These are phyloP conservation scores for Brotula barbata DNA, from an alignment of 2,797 vertebrate species.

Conservation along the genomic window DNA sequence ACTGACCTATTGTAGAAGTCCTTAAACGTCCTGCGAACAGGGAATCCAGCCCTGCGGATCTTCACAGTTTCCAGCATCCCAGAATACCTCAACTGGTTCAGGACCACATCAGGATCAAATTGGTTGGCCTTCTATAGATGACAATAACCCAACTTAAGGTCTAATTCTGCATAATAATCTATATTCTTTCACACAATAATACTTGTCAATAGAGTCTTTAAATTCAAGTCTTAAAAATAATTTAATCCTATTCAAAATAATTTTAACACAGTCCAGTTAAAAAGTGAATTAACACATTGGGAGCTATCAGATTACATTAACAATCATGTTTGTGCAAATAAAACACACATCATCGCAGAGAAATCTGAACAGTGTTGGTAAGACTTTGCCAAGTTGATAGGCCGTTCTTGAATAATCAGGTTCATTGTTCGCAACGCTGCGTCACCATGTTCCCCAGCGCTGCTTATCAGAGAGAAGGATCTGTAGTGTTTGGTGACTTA, in stretches of 20 bases:
- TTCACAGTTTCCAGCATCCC: slow-evolving; percentile 94
- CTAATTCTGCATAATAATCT: too few species aligned
- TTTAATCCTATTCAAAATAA: slow-evolving; percentile 38
- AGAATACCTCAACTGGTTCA: slow-evolving; percentile 90
- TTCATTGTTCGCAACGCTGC: slow-evolving; percentile 53
- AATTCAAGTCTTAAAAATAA: slow-evolving; percentile 31
- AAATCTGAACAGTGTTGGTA: slow-evolving; percentile 53
- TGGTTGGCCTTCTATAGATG: slow-evolving; percentile 76
- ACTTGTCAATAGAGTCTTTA: too few species aligned
- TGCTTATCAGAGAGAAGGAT: slow-evolving; percentile 44
- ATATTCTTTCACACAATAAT: too few species aligned
- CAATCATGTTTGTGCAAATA: slow-evolving; percentile 57
- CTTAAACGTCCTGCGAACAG: slow-evolving; percentile 85
- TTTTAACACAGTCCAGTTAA: slow-evolving; percentile 35
- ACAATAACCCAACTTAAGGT: too few species aligned
- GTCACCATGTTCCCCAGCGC: slow-evolving; percentile 37
- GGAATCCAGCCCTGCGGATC: slow-evolving; percentile 89
- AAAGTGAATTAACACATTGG: slow-evolving; percentile 47
- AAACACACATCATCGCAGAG: slow-evolving; percentile 41
- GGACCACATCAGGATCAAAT: slow-evolving; percentile 86
- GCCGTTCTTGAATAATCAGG: slow-evolving; percentile 55
- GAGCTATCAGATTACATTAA: slow-evolving; percentile 66
- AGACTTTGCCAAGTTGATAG: slow-evolving; percentile 22
- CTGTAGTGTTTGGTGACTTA: slow-evolving; percentile 45
- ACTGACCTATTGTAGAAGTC: slow-evolving; percentile 86